A percentile compares a stretch with the other conserved stretches of the same genome.
phyloP scores from a whole-genome alignment of 2,888 invertebrate species.

The Cetonia aurata region DNA sequence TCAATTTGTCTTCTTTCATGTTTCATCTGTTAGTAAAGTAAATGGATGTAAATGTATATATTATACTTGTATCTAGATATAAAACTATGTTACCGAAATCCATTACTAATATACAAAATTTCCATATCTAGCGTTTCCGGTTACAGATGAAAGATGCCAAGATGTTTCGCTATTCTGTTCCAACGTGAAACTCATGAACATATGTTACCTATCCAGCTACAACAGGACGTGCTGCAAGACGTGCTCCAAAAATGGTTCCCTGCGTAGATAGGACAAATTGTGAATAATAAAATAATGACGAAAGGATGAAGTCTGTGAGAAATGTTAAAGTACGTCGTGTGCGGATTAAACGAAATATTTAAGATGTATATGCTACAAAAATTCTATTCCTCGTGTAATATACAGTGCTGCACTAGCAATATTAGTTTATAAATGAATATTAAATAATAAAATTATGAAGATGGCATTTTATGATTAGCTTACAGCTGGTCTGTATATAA shows the following conservation, averaged over 20 bases:
- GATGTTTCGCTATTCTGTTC: constrained; percentile 88
- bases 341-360: constrained; percentile 28
- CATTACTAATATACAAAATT: too few species aligned
- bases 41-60: too few species aligned
- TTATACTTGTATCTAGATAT: too few species aligned
- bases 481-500: constrained; percentile 50
- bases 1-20: too few species aligned
- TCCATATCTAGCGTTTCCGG: constrained; percentile 12
- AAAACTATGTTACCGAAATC: too few species aligned
- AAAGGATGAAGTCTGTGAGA: constrained; percentile 22
- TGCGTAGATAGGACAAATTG: constrained; percentile 35
- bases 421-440: constrained; percentile 47
- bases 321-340: neutral
- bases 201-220: constrained; percentile 88
- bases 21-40: too few species aligned
- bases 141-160: constrained; percentile 77
- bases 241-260: constrained; percentile 44
- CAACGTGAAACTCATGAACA: constrained; percentile 83
- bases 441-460: constrained; percentile 23
- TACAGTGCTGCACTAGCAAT: constrained; percentile 51
- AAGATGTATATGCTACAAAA: constrained; percentile 42
- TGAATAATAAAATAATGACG: constrained; percentile 30
- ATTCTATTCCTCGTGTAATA: constrained; percentile 49
- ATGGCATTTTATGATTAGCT: constrained; percentile 45
- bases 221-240: constrained; percentile 86